Evolutionary conservation across 1,140 invertebrate species (phyloP), one percentile per base, ranked within the genome.

Genomic region (Tetragonula clypearis): DNA sequence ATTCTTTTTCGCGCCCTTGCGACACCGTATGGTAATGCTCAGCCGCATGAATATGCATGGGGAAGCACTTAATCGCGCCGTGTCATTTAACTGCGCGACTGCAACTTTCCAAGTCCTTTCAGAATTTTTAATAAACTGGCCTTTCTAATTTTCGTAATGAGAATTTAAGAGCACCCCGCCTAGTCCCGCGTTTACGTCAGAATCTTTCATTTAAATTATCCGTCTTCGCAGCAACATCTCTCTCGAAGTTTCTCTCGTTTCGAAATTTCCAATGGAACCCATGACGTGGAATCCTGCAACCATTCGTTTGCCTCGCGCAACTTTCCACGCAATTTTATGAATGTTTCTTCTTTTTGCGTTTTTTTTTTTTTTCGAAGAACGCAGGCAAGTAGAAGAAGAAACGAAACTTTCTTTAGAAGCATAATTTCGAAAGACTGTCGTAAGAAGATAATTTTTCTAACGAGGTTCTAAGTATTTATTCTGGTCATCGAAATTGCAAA

Each of bases 91-190:
- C 62, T 60, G 56, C 60, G 26, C 30, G 55, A 35, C 60, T 26
- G 69, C 58, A 49, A 60, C 62, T 75, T 75, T 12, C 71, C 49
- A 72, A 75, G 80, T 66, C 72, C 55, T 49, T 41, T 19, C 55
- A n/a, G 55, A 80, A 80, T 73, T 80, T 82, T 82, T 82, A 82
- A 75, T 65, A 82, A 49, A 26, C 72, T 49, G 26, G 72, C 56
- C 21, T 49, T 65, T 82, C 74, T 82, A 82, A 76, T 76, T 82
- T 82, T 66, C 41, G 72, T 56, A 76, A 82, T 82, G 53, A 76
- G 65, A 82, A 76, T 82, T 75, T 65, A 82, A 66, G 26, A 23
- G 26, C 1, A 4, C 15, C 21, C 15, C 21, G 19, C 12, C 41
- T 49, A 9, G 15, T 30, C 66, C 11, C 11, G 8, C 66, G 30